Base-by-base conservation (phyloP, 2,888 invertebrate species). In the Hirtodrosophila trivittata region DNA sequence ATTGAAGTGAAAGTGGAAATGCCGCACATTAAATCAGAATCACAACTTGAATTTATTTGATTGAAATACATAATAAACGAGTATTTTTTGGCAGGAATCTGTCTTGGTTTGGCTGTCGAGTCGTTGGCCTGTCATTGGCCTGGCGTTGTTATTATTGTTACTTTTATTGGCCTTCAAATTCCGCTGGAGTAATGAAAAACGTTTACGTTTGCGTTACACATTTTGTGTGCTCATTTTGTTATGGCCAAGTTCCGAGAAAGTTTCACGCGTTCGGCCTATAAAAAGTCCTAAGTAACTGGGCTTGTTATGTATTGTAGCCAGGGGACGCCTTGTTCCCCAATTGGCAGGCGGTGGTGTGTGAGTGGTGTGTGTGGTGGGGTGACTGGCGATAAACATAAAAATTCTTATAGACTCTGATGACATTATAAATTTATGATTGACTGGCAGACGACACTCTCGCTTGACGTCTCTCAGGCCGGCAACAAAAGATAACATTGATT, bases 381-480 rank as follows among this genome's bases (percentile, higher is more conserved):
- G 25, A 9, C 28, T 32, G 50, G 21, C 21, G 54, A 38, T 46
- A 51, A 57, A 43, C 67, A 72, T 77, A 78, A 77, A 77, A 77
- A 56, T 60, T 45, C 54, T 59, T 64, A 82, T 74, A 73, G 65
- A 65, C 55, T 65, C 59, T 63, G 68, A 66, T 63, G 68, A 59
- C 72, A 74, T 80, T 80, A 80, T 76, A 74, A 68, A 80, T 80
- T 80, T 74, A 76, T 72, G 77, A 69, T 69, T 60, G 60, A 63
- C 57, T 58, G 68, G 6, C 57, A 30, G 47, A 32, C 30, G 35
- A 42, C 33, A 28, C 2, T n/a, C 28, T 25, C 37, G 6, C 9
- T 35, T 18, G 37, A 21, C 7, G 9, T 6, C 41, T 9, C 26
- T 30, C 9, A 21, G n/a, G n/a, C n/a, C n/a, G n/a, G 7, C 10